Evolutionary conservation across 2,797 vertebrate genomes (phyloP).

Genomic region (Rhincodon typus): DNA sequence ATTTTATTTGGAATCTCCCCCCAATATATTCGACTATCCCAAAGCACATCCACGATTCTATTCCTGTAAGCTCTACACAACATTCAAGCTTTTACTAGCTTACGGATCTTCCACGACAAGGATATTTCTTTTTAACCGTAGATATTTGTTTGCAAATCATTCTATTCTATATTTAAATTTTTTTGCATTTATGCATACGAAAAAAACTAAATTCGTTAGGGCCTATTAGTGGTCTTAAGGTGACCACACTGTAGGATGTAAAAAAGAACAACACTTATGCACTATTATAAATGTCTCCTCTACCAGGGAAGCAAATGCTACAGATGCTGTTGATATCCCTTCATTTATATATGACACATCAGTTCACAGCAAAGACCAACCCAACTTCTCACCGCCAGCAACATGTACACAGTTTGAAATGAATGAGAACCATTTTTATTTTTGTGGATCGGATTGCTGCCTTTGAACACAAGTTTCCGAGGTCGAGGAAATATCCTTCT

Average conservation of each 20-base stretch:
- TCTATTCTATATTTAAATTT: neutral
- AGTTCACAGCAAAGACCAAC: neutral
- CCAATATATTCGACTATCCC: neutral
- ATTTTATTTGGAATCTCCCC: neutral
- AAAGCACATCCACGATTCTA: neutral
- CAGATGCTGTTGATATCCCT: neutral
- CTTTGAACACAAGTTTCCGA: neutral
- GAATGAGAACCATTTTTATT: no score
- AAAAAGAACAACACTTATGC: no score
- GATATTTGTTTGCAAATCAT: neutral
- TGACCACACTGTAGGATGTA: neutral
- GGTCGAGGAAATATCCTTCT: neutral
- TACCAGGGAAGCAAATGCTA: neutral
- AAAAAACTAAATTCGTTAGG: neutral
- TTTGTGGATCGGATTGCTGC: neutral
- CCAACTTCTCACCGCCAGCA: neutral
- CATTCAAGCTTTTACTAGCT: neutral
- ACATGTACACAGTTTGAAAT: neutral
- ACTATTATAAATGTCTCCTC: neutral
- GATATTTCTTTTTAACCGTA: neutral
- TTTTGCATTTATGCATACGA: neutral
- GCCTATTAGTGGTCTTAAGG: neutral
- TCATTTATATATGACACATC: neutral
- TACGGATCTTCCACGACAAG: neutral
- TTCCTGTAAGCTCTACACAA: neutral